Evolutionary conservation across 2,797 vertebrate genomes (phyloP), one percentile per base, ranked within the genome.

Genomic region (Pempheris klunzingeri): DNA sequence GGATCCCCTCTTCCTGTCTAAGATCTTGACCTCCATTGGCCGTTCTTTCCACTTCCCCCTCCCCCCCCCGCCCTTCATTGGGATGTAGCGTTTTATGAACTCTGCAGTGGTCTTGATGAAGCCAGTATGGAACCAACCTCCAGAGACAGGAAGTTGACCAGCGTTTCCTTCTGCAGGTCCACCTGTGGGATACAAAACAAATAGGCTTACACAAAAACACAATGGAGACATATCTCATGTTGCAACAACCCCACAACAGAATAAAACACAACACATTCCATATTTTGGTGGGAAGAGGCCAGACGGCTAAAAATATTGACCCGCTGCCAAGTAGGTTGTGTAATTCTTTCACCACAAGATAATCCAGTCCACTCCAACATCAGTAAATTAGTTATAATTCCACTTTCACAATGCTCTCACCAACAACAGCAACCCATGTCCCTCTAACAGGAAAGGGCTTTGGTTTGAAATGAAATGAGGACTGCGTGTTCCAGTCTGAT

Each of bases 81-180:
- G 78, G 71, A 85, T 74, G 82, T 53, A 53, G 73, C 59, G 53
- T 58, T 90, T 92, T 89, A 94, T 94, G 90, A 90, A 93, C 87
- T 93, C 49, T 53, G 57, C 74, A 72, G 39, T 39, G 66, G 52
- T 87, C 65, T 82, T 69, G 80, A 91, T 87, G 79, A 91, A 86
- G 58, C 60, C 53, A 69, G 32, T 30, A 32, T 15, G 58, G 63
- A 79, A 95, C 95, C 24, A 88, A 99, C 98, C 97, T 99, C 97
- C 82, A 99, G 88, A 26, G 96, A 96, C 88, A 99, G 94, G 93
- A 99, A 98, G 92, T 97, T 95, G 93, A 97, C 92, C 92, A 99
- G 88, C 0, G 96, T 97, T 96, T 98, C 98, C 96, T 97, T 99
- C 81, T 95, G 94, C 76, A 99, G 93, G 93, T 99, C 98, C 82